Evolutionary conservation across 92 coral and sea anemone species (phyloP), one percentile per base, ranked within the genome.

Genomic region (Nematostella vectensis): DNA sequence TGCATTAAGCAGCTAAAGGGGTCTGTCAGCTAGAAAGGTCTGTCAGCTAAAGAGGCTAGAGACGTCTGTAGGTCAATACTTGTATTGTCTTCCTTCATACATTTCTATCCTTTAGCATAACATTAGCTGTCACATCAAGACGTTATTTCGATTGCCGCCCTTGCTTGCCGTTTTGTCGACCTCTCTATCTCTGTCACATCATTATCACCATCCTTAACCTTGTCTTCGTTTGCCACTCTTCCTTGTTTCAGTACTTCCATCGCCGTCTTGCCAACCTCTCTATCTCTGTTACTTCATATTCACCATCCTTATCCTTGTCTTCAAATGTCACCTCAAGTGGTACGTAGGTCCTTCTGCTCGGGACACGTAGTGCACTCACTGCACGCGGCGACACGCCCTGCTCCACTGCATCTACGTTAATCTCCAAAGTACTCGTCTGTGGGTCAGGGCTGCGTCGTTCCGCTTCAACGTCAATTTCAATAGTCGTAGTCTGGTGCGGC

Each of bases 171-270:
- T 31, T 76, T 75, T 25, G 69, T 58, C 29, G 77, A 56, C n/a
- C 59, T 75, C 29, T 81, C 88, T 23, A 79, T 69, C 16, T 77
- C 91, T 22, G 75, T 74, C 13, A 89, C 67, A 50, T 85, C 95
- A 31, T 50, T 73, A 23, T 81, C 88, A 2, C 87, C 87, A 16
- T 74, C 74, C 0, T 63, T 74, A 38, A 85, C 82, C 40, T 33
- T 33, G 18, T 74, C 87, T n/a, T n/a, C n/a, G n/a, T n/a, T n/a
- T n/a, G n/a, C n/a, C n/a, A n/a, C n/a, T n/a, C n/a, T n/a, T n/a
- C n/a, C n/a, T n/a, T n/a, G n/a, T n/a, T n/a, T n/a, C n/a, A 85
- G 54, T 85, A 86, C 37, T 88, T 81, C 85, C 86, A 83, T 53
- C 70, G 58, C 42, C 89, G 51, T 31, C 78, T 75, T 25, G 69